Evolutionary conservation across 2,113 vertebrate genomes (phyloP).

Genomic region (Bagarius yarrelli): DNA sequence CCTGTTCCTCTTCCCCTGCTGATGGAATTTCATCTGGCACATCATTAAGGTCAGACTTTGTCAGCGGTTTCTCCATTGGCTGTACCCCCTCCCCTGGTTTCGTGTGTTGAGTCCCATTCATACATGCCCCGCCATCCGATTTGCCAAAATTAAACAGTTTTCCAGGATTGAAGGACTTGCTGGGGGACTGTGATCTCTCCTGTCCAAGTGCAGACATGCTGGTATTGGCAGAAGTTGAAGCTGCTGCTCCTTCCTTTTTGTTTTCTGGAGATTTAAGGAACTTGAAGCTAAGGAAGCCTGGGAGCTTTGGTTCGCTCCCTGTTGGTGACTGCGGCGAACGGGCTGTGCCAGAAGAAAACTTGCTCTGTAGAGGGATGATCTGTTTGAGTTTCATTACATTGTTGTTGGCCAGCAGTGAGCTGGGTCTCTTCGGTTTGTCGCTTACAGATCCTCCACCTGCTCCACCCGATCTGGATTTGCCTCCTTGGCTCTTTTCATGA

Average conservation of each 20-base stretch:
- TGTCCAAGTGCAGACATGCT: conserved; percentile 60
- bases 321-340: conserved; percentile 87
- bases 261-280: conserved; percentile 93
- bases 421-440: conserved; percentile 91
- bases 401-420: conserved; percentile 90
- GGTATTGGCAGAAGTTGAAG: conserved; percentile 24
- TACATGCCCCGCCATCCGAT: conserved; percentile 74
- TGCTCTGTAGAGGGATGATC: conserved; percentile 93
- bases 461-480: conserved; percentile 73
- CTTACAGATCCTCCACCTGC: conserved; percentile 61
- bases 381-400: conserved; percentile 96
- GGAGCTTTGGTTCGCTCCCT: conserved; percentile 84
- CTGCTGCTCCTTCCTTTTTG: conserved; percentile 71
- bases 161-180: conserved; percentile 89
- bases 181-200: conserved; percentile 90
- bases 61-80: conserved; percentile 62
- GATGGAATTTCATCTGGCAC: conserved; percentile 75
- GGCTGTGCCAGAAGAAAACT: conserved; percentile 80
- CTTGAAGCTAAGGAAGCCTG: conserved; percentile 92
- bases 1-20: conserved; percentile 63
- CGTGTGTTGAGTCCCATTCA: conserved; percentile 74
- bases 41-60: conserved; percentile 77
- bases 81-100: conserved; percentile 61
- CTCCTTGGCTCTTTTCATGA: conserved; percentile 76
- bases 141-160: conserved; percentile 94